Base-by-base conservation (phyloP, 2,888 invertebrate genomes). In the Epinotia nisella region DNA sequence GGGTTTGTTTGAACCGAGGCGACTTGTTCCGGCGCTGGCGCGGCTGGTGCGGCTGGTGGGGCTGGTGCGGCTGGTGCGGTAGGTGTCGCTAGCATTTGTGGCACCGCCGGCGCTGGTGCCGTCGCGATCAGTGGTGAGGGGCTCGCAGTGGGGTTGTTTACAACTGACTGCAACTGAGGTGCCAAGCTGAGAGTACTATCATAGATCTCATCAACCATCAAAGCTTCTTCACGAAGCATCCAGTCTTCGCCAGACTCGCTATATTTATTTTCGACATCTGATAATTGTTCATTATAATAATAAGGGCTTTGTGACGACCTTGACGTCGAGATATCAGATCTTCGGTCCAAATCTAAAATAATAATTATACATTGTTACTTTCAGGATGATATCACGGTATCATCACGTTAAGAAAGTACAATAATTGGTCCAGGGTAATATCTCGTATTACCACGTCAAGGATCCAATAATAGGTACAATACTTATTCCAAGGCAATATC, bases 1-100 rank as follows among this genome's bases (percentile, higher is more conserved):
- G 51, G 51, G 17, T 51, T 51, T 15, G 17, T 51, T 51, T 51
- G 51, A n/a, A 51, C 51, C 51, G 51, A 51, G 51, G 51, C 17
- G 51, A 15, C 5, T 3, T 51, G 51, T n/a, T 51, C 51, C 51
- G n/a, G 51, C 51, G 49, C 49, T 15, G 51, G 51, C 17, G n/a
- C n/a, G n/a, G n/a, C n/a, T n/a, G n/a, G n/a, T n/a, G n/a, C n/a
- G n/a, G n/a, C n/a, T n/a, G n/a, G n/a, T n/a, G n/a, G n/a, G n/a
- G n/a, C n/a, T n/a, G n/a, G n/a, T n/a, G 49, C 49, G 5, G 49
- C 15, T 5, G 49, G 7, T n/a, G 51, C 15, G 7, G 51, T 15
- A 2, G 17, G 51, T 15, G 51, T 15, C 51, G n/a, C 51, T 51
- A 24, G 24, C 24, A 24, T 24, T 2, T 24, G 24, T 24, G 24